Percentiles rank a stretch among this genome's conserved stretches.
Evolutionary conservation across 2,888 invertebrate genomes (phyloP).

Genomic region (Chloroclysta siterata): DNA sequence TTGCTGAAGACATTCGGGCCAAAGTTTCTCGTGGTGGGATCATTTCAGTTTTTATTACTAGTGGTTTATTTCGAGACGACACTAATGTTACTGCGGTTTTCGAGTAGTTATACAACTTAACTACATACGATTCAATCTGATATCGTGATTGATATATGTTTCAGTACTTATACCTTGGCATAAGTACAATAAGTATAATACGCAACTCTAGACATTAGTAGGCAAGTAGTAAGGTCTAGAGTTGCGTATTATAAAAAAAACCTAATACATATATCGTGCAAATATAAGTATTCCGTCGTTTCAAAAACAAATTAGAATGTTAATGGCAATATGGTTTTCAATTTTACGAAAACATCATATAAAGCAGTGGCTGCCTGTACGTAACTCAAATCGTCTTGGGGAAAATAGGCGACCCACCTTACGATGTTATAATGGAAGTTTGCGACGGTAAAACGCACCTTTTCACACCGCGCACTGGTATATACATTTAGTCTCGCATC

Average conservation of each 20-base stretch:
- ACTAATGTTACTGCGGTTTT: not conserved
- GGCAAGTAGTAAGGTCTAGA: too few relatives aligned
- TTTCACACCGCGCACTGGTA: constrained; percentile 61
- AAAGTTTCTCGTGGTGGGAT: constrained; percentile 18
- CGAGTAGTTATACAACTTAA: not conserved
- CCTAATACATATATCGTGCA: too few relatives aligned
- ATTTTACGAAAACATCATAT: constrained; percentile 24
- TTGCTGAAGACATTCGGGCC: constrained; percentile 26
- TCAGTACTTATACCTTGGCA: not conserved
- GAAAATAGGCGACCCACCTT: constrained; percentile 54
- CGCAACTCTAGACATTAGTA: too few relatives aligned
- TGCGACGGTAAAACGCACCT: constrained; percentile 64
- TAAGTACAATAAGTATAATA: too few relatives aligned
- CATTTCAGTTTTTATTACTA: constrained; percentile 28
- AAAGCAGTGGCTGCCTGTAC: constrained; percentile 27
- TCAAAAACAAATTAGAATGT: constrained; percentile 13
- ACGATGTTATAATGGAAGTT: constrained; percentile 65
- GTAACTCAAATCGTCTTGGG: constrained; percentile 48
- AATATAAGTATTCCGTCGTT: not conserved
- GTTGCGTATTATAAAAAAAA: too few relatives aligned
- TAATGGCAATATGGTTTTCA: constrained; percentile 21
- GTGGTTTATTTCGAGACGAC: constrained; percentile 8
- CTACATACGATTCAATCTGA: not conserved
- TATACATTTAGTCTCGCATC: constrained; percentile 71
- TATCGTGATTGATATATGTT: not conserved